Evolutionary conservation across 1,140 invertebrate species (phyloP).

Genomic region (Andrena cerasifolii): DNA sequence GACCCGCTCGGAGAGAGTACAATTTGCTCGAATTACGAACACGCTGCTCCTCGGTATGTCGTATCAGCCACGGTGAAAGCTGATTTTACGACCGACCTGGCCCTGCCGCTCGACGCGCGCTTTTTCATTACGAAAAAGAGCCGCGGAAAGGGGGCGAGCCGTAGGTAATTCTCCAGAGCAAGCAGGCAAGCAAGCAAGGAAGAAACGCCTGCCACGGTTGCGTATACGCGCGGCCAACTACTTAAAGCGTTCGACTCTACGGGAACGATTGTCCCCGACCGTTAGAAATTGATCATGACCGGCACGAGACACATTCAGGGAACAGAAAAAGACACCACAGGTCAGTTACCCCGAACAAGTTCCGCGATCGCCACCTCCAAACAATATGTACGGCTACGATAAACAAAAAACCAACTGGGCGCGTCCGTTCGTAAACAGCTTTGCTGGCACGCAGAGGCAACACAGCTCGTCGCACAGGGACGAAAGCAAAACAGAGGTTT

Average conservation of each 20-base stretch:
- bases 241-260: too few relatives aligned
- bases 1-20: constrained; percentile 16
- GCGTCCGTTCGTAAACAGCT: too few relatives aligned
- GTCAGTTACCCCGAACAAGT: background rate
- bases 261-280: too few relatives aligned
- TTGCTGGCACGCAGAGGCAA: too few relatives aligned
- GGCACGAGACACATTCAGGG: background rate
- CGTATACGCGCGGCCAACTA: too few relatives aligned
- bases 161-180: background rate
- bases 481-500: background rate
- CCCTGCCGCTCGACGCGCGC: constrained; percentile 1
- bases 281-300: background rate
- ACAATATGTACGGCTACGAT: background rate
- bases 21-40: constrained; percentile 57
- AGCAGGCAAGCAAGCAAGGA: too few relatives aligned
- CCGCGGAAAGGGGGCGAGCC: background rate
- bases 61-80: constrained; percentile 53
- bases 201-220: too few relatives aligned
- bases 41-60: constrained; percentile 26
- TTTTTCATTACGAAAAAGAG: constrained; percentile 32
- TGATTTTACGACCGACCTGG: constrained; percentile 52
- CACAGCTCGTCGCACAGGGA: too few relatives aligned
- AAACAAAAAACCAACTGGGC: background rate
- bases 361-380: background rate
- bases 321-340: background rate